Conservation (phyloP, 2,113 vertebrate species). For the Oceanites oceanicus region DNA sequence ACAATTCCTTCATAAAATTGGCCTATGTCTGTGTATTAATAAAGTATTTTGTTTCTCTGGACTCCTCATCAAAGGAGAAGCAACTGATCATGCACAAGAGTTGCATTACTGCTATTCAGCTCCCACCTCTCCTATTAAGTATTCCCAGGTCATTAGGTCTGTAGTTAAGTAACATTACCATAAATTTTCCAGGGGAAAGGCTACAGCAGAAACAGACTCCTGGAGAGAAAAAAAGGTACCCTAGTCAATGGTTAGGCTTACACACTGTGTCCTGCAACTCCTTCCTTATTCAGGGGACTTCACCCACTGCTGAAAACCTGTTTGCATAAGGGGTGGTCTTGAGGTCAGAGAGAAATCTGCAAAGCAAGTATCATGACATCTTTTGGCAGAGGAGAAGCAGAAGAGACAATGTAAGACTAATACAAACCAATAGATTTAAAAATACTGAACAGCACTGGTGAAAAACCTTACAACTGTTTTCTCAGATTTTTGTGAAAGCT, state of each 20-base stretch:
- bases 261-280: neutral
- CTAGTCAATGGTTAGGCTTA: neutral
- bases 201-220: neutral
- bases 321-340: neutral
- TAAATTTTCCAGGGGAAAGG: neutral
- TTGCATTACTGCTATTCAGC: neutral
- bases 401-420: neutral
- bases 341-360: neutral
- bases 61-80: neutral
- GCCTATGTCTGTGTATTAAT: neutral
- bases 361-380: neutral
- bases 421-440: neutral
- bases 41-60: neutral
- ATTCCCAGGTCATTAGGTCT: neutral
- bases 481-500: neutral
- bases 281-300: neutral
- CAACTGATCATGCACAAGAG: neutral
- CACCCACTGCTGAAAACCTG: neutral
- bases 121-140: neutral
- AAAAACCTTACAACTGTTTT: neutral
- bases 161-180: neutral
- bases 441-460: neutral
- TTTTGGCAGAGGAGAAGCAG: neutral
- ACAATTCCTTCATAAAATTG: neutral
- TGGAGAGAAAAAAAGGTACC: neutral